A percentile compares a stretch with the other conserved stretches of the same genome.
These are phyloP conservation scores for Cuniculus paca DNA, from an alignment of 2,797 vertebrate genomes.

Conservation along the genomic window DNA sequence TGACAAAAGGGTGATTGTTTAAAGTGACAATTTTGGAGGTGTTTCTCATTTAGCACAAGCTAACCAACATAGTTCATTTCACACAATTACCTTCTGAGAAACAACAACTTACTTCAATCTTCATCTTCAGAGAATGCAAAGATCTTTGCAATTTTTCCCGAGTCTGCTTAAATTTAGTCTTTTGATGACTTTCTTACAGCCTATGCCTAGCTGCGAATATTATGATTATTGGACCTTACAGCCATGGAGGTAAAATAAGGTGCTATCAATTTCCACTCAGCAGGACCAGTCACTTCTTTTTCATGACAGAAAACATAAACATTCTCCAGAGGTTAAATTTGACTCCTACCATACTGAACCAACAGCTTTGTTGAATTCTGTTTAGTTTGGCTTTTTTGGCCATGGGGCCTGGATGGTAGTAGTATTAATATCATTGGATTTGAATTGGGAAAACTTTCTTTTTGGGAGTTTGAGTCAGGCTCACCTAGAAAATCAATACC, in stretches of 20 bases:
- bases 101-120: not conserved
- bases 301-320: conserved; percentile 10
- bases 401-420: not conserved
- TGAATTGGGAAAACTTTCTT: not conserved
- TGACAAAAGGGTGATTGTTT: not conserved
- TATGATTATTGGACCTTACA: not conserved
- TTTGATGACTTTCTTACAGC: conserved; percentile 37
- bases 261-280: conserved; percentile 12
- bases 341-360: not conserved
- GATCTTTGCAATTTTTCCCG: not conserved
- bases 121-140: not conserved
- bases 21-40: not conserved
- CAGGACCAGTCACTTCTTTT: conserved; percentile 19
- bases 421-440: not conserved
- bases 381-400: conserved; percentile 12
- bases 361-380: conserved; percentile 31
- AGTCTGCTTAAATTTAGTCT: conserved; percentile 45
- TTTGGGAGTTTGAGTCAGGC: conserved; percentile 17
- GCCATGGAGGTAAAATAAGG: not conserved
- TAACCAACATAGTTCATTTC: not conserved
- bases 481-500: conserved; percentile 15
- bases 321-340: conserved; percentile 44
- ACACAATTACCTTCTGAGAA: not conserved
- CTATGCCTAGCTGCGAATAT: not conserved
- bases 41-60: not conserved